Evolutionary conservation across 2,888 invertebrate species (phyloP).

Genomic region (Latrodectus elegans): DNA sequence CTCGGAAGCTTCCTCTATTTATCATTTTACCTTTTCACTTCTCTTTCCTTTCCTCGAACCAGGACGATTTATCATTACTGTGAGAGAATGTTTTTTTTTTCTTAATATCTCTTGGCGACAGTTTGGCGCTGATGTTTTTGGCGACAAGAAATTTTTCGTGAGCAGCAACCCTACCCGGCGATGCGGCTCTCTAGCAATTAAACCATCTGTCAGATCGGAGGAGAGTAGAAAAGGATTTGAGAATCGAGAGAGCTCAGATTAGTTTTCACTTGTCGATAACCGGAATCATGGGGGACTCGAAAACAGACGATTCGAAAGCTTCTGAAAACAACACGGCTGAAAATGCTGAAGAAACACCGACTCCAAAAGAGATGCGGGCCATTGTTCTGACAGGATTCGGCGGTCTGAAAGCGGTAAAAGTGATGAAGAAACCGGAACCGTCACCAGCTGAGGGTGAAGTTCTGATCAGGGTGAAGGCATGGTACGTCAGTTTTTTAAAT

Average conservation of each 20-base stretch:
- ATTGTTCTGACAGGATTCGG: slow-evolving; percentile 90
- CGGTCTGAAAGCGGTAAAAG: slow-evolving; percentile 88
- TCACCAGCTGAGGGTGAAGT: slow-evolving; percentile 78
- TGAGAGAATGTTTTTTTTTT: background rate
- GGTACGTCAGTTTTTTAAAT: slow-evolving; percentile 78
- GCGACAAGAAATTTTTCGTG: slow-evolving; percentile 8
- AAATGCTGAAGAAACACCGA: slow-evolving; percentile 17
- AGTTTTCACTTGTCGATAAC: background rate
- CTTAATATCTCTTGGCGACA: slow-evolving; percentile 3
- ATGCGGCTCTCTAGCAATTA: slow-evolving; percentile 47
- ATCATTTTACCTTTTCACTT: background rate
- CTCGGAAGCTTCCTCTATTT: background rate
- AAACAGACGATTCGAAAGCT: slow-evolving; percentile 49
- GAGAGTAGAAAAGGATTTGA: background rate
- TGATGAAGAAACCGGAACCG: slow-evolving; percentile 86
- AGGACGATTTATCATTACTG: background rate
- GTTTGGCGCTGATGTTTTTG: slow-evolving; percentile 12
- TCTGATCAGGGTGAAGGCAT: slow-evolving; percentile 87
- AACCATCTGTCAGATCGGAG: slow-evolving; percentile 34
- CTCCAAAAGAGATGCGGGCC: slow-evolving; percentile 85
- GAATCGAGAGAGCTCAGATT: slow-evolving; percentile 1
- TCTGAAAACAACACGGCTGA: slow-evolving; percentile 47
- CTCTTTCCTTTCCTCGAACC: background rate
- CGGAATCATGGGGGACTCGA: slow-evolving; percentile 46
- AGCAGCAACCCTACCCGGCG: slow-evolving; percentile 47